Evolutionary conservation across 2,113 vertebrate genomes (phyloP).

Genomic region (Pongo abelii): DNA sequence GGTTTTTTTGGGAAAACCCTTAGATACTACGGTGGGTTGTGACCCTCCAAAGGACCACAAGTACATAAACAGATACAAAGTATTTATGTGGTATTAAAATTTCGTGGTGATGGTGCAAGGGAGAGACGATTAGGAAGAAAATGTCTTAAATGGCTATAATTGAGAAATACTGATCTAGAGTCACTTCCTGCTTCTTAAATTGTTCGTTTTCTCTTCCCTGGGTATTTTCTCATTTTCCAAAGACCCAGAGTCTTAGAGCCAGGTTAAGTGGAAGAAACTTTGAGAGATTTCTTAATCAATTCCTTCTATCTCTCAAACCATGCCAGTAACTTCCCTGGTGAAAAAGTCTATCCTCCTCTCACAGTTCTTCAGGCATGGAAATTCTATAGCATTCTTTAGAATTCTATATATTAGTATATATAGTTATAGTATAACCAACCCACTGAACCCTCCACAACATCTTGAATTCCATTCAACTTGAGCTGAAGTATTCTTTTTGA

Average conservation of each 20-base stretch:
- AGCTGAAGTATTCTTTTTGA: not conserved
- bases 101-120: not conserved
- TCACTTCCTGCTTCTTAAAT: not conserved
- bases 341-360: not conserved
- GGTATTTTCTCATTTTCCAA: conserved; percentile 35
- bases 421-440: too few species aligned
- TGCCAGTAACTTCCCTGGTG: not conserved
- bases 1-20: not conserved
- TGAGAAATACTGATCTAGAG: not conserved
- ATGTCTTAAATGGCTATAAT: not conserved
- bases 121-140: not conserved
- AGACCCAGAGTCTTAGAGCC: not conserved
- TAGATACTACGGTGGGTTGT: not conserved
- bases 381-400: not conserved
- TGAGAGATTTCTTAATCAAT: not conserved
- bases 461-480: not conserved
- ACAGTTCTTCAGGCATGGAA: not conserved
- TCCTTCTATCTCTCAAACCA: not conserved
- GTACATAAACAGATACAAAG: not conserved
- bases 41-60: not conserved
- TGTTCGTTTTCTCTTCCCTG: not conserved
- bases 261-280: not conserved
- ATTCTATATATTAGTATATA: too few species aligned
- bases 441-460: not conserved
- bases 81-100: not conserved